Evolutionary conservation across 2,797 vertebrate species (phyloP).

Genomic region (Nothura maculosa): DNA sequence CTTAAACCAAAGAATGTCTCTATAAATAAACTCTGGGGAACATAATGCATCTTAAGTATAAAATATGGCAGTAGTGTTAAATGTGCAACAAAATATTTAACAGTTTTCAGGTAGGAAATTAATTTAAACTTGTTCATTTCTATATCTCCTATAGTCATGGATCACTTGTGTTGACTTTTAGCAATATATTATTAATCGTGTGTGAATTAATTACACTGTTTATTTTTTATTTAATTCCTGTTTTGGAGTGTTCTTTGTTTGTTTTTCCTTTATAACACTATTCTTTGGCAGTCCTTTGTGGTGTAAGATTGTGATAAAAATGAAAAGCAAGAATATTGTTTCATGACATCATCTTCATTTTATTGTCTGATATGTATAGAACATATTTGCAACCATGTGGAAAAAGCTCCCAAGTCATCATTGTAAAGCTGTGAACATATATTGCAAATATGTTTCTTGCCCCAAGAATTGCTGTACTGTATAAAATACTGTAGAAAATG

Average conservation of each 20-base stretch:
- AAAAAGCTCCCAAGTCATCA: background rate
- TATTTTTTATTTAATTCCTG: background rate
- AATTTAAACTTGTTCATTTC: background rate
- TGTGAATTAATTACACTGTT: too few species aligned
- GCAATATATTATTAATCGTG: background rate
- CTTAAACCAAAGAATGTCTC: background rate
- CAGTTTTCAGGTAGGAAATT: background rate
- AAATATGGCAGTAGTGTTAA: background rate
- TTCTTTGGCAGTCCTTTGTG: background rate
- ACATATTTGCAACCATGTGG: background rate
- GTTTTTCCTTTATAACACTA: background rate
- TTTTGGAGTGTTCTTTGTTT: background rate
- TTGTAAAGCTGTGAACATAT: background rate
- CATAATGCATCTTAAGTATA: accelerated
- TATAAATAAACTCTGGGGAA: background rate
- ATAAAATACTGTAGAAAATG: too few species aligned
- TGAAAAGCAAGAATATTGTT: background rate
- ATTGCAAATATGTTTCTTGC: background rate
- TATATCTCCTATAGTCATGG: background rate
- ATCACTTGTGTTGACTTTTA: background rate
- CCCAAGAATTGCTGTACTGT: too few species aligned
- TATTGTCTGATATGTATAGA: background rate
- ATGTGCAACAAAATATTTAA: background rate
- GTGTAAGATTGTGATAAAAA: background rate
- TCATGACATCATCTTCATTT: background rate